phyloP scores from a whole-genome alignment of 2,797 vertebrate genomes.

The Antrozous pallidus region DNA sequence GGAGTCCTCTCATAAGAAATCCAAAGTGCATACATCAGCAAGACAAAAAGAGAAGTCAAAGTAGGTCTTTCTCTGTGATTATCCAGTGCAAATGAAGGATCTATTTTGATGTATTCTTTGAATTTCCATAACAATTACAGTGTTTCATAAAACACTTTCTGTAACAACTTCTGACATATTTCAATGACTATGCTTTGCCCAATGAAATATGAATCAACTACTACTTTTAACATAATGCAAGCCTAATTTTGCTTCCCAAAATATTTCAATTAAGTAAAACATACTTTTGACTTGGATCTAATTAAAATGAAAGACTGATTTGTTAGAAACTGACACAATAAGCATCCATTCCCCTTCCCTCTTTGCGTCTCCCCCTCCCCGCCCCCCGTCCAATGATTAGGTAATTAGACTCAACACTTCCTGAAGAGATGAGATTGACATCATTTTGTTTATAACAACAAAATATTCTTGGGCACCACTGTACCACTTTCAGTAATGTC shows the following conservation, averaged over 20 bases:
- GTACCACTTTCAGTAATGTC: not conserved
- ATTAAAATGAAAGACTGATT: not conserved
- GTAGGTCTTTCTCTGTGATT: constrained; percentile 39
- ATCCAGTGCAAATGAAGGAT: not conserved
- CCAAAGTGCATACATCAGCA: constrained; percentile 49
- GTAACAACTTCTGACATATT: constrained; percentile 34
- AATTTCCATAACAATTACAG: constrained; percentile 41
- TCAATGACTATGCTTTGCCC: not conserved
- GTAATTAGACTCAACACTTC: not conserved
- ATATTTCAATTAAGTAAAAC: constrained; percentile 31
- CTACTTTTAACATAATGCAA: not conserved
- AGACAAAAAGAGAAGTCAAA: constrained; percentile 47
- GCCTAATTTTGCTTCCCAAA: constrained; percentile 45
- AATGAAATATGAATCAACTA: constrained; percentile 28
- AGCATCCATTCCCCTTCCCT: not conserved
- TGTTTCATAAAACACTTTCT: not conserved
- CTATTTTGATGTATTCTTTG: constrained; percentile 17
- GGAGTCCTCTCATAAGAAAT: constrained; percentile 60
- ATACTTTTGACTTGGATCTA: not conserved
- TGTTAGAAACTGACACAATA: not conserved
- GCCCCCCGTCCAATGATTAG: not conserved
- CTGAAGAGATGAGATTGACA: not conserved
- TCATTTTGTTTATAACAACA: not conserved
- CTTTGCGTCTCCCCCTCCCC: too few species aligned
- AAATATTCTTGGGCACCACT: not conserved